These are phyloP conservation scores for Leptoclinus maculatus DNA, from an alignment of 2,797 vertebrate genomes.

Conservation along the genomic window DNA sequence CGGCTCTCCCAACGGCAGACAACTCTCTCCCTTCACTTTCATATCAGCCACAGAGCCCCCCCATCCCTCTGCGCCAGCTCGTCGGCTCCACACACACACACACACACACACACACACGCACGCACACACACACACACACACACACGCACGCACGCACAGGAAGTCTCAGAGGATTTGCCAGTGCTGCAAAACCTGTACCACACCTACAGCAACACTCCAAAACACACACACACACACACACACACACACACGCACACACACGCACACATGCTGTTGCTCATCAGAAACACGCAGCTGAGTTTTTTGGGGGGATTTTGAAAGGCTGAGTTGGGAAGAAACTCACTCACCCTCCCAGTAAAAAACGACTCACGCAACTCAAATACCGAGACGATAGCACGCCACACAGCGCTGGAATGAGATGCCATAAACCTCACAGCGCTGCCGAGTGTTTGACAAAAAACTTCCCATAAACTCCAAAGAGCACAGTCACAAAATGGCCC, in stretches of 20 bases:
- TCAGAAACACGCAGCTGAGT: slow-evolving; percentile 67
- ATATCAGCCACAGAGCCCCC: slow-evolving; percentile 75
- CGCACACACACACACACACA: slow-evolving; percentile 12
- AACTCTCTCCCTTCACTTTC: slow-evolving; percentile 81
- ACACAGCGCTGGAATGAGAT: slow-evolving; percentile 36
- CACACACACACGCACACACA: slow-evolving; percentile 25
- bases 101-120: slow-evolving; percentile 1
- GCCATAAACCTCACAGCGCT: slow-evolving; percentile 43
- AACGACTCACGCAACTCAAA: slow-evolving; percentile 50
- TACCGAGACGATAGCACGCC: slow-evolving; percentile 35
- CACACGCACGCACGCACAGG: slow-evolving; percentile 16
- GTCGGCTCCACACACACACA: slow-evolving; percentile 29
- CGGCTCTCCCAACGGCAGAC: slow-evolving; percentile 76
- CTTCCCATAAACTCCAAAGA: slow-evolving; percentile 69
- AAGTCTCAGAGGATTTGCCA: slow-evolving; percentile 72
- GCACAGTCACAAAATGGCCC: slow-evolving; percentile 73
- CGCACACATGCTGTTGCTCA: slow-evolving; percentile 52
- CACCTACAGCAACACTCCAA: slow-evolving; percentile 63
- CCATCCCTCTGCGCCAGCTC: slow-evolving; percentile 57
- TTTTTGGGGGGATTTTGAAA: slow-evolving; percentile 49
- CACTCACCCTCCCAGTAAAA: slow-evolving; percentile 5
- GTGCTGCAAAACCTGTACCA: slow-evolving; percentile 64
- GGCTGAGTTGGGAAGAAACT: slow-evolving; percentile 49
- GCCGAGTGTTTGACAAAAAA: slow-evolving; percentile 42
- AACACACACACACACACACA: slow-evolving; percentile 43